Conservation (phyloP, 2,888 invertebrate genomes). For the Schizaphis graminum region DNA sequence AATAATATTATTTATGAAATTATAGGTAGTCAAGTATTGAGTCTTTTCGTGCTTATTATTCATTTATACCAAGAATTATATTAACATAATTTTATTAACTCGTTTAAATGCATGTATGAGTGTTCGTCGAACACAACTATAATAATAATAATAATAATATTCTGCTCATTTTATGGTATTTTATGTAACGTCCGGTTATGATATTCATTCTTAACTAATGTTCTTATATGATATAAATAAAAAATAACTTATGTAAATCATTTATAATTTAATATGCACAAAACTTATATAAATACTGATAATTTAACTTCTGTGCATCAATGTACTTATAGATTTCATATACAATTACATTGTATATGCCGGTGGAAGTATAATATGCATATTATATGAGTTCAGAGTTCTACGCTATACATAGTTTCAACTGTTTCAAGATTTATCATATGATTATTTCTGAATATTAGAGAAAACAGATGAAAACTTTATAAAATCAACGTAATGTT, state of each 20-base stretch:
- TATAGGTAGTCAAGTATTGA: neutral
- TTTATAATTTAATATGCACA: neutral
- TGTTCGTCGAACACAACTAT: neutral
- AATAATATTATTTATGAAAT: constrained; percentile 27
- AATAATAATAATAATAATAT: constrained; percentile 5
- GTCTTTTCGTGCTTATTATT: constrained; percentile 4
- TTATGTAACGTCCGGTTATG: neutral
- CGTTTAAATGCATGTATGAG: neutral
- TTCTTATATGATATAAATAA: neutral
- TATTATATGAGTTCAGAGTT: neutral
- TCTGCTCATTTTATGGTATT: constrained; percentile 4
- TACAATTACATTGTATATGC: neutral
- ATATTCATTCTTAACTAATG: constrained; percentile 6
- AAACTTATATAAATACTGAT: neutral
- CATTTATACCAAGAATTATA: constrained; percentile 18
- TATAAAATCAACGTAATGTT: neutral
- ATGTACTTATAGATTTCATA: neutral
- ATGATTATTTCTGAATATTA: neutral
- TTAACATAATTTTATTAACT: constrained; percentile 42
- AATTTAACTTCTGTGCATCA: neutral
- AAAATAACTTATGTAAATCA: neutral
- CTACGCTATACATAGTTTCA: neutral
- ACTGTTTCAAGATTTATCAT: neutral
- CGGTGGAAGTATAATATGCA: neutral
- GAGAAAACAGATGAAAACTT: neutral